Evolutionary conservation across 2,888 invertebrate genomes (phyloP).

Genomic region (Drosophila aldrichi): DNA sequence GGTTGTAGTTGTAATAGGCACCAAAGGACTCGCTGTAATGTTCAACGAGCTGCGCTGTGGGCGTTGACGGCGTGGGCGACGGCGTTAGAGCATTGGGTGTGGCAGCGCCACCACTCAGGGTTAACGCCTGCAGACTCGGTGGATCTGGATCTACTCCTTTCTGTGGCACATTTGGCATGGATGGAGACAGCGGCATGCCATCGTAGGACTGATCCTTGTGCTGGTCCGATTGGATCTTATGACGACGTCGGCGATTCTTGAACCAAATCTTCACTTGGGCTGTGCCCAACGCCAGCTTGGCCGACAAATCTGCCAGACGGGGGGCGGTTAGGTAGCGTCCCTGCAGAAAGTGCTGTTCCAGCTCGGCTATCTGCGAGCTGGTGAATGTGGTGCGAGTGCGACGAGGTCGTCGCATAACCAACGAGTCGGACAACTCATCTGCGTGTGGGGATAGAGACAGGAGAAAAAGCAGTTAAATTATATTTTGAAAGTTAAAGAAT

Average conservation of each 20-base stretch:
- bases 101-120: constrained; percentile 46
- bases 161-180: constrained; percentile 37
- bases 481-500: too few relatives aligned
- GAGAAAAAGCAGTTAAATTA: not conserved
- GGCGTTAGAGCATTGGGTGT: constrained; percentile 66
- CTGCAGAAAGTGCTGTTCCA: constrained; percentile 78
- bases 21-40: constrained; percentile 65
- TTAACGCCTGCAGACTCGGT: constrained; percentile 67
- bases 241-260: constrained; percentile 80
- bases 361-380: constrained; percentile 72
- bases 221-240: constrained; percentile 74
- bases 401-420: constrained; percentile 77
- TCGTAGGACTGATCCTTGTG: constrained; percentile 70
- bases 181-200: constrained; percentile 70
- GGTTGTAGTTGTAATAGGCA: constrained; percentile 71
- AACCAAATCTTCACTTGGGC: constrained; percentile 82
- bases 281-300: constrained; percentile 69
- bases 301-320: constrained; percentile 71
- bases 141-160: constrained; percentile 59
- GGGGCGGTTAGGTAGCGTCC: constrained; percentile 75
- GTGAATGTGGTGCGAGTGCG: constrained; percentile 81
- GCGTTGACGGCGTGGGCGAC: constrained; percentile 68
- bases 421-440: constrained; percentile 73
- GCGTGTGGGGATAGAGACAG: not conserved
- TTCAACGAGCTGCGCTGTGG: constrained; percentile 61